Conservation (phyloP, 2,113 vertebrate species). For the Sprattus sprattus region DNA sequence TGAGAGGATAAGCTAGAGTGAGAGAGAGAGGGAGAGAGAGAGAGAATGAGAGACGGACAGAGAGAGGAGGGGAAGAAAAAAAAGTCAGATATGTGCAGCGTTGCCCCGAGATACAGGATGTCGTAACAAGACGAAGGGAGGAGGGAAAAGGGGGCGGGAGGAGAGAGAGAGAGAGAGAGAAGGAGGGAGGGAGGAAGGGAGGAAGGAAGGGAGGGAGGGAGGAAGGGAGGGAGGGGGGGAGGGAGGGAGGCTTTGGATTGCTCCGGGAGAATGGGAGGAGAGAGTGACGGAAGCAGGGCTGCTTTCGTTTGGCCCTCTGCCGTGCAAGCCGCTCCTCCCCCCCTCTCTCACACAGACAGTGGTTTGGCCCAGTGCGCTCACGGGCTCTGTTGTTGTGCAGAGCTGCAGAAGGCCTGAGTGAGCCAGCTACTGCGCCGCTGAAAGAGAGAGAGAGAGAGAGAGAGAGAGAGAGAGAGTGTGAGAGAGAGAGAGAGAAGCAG, state of each 20-base stretch:
- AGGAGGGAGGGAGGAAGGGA: conserved; percentile 33
- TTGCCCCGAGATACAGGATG: conserved; percentile 76
- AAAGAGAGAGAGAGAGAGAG: conserved; percentile 39
- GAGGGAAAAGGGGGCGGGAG: conserved; percentile 28
- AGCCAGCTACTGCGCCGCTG: conserved; percentile 55
- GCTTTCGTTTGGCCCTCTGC: conserved; percentile 45
- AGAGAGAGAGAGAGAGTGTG: conserved; percentile 35
- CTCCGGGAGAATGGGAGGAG: not conserved
- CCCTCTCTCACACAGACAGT: conserved; percentile 61
- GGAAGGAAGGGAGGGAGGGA: conserved; percentile 40
- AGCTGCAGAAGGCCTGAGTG: conserved; percentile 74
- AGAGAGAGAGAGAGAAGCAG: conserved; percentile 27
- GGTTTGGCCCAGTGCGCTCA: conserved; percentile 68
- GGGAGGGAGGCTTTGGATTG: not conserved
- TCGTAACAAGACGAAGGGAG: conserved; percentile 66
- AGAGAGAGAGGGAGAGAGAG: conserved; percentile 34
- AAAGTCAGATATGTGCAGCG: conserved; percentile 55
- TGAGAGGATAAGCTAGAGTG: conserved; percentile 45
- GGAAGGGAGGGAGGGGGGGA: not conserved
- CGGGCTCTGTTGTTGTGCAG: conserved; percentile 79
- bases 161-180: conserved; percentile 45
- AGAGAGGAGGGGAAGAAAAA: not conserved
- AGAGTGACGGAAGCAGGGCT: conserved; percentile 14
- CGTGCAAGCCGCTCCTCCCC: conserved; percentile 46
- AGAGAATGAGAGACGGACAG: conserved; percentile 10